These are phyloP conservation scores for Eupeodes luniger DNA, from an alignment of 2,888 invertebrate species.

Conservation along the genomic window DNA sequence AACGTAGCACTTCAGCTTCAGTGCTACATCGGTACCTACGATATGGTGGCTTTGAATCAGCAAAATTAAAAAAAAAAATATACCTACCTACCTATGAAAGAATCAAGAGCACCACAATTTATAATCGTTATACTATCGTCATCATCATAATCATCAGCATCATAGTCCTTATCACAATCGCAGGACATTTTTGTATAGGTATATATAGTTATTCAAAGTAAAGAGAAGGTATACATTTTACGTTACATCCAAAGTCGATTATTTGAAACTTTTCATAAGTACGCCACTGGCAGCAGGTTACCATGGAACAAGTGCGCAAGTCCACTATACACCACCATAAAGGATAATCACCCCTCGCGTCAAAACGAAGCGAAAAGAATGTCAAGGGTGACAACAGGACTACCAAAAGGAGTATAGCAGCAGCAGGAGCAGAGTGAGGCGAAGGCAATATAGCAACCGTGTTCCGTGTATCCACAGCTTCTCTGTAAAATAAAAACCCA, in stretches of 20 bases:
- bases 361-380: slow-evolving; percentile 63
- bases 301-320: slow-evolving; percentile 61
- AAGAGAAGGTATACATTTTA: slow-evolving; percentile 43
- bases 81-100: slow-evolving; percentile 8
- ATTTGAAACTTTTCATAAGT: slow-evolving; percentile 15
- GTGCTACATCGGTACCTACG: not conserved
- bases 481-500: not conserved
- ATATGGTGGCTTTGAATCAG: slow-evolving; percentile 45
- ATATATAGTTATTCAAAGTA: slow-evolving; percentile 35
- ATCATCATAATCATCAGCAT: slow-evolving; percentile 50
- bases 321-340: slow-evolving; percentile 60
- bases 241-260: slow-evolving; percentile 23
- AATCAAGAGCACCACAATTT: slow-evolving; percentile 16
- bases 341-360: slow-evolving; percentile 74
- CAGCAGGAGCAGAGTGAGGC: not conserved
- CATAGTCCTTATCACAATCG: slow-evolving; percentile 59
- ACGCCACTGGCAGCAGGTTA: slow-evolving; percentile 60
- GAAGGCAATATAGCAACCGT: slow-evolving; percentile 43
- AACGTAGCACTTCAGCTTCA: not conserved
- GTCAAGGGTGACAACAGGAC: slow-evolving; percentile 72
- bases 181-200: slow-evolving; percentile 58
- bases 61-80: slow-evolving; percentile 42
- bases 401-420: not conserved
- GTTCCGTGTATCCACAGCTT: slow-evolving; percentile 47
- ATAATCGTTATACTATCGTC: slow-evolving; percentile 14